phyloP scores from a whole-genome alignment of 2,113 vertebrate genomes.

The Ictidomys tridecemlineatus region DNA sequence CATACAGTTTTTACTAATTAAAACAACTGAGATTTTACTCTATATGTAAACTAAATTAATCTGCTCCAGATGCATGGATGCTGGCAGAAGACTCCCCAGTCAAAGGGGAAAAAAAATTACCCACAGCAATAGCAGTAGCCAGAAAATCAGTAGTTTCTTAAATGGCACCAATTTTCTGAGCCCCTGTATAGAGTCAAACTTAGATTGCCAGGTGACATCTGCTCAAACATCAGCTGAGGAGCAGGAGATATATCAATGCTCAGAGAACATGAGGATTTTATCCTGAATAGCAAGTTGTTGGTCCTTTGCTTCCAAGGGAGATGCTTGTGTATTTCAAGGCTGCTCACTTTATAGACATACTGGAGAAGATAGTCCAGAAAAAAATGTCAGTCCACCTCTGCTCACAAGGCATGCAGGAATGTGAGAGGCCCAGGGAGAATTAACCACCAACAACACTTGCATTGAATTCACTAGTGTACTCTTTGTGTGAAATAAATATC shows the following conservation, averaged over 20 bases:
- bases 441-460: too few species aligned
- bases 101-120: neutral
- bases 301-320: neutral
- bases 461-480: neutral
- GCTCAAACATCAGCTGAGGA: fast-evolving
- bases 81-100: neutral
- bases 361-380: neutral
- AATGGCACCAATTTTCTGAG: neutral
- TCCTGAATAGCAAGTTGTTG: neutral
- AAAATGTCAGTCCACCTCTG: fast-evolving
- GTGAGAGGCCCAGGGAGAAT: fast-evolving
- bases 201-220: neutral
- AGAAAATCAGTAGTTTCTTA: neutral
- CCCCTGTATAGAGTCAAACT: neutral
- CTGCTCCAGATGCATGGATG: neutral
- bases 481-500: neutral
- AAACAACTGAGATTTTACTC: neutral
- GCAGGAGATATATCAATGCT: neutral
- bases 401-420: fast-evolving
- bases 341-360: neutral
- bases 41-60: neutral
- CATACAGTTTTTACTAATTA: neutral
- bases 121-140: neutral
- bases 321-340: neutral
- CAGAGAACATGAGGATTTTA: neutral